These are phyloP conservation scores for Lordiphosa clarofinis DNA, from an alignment of 1,140 invertebrate species.

Conservation along the genomic window DNA sequence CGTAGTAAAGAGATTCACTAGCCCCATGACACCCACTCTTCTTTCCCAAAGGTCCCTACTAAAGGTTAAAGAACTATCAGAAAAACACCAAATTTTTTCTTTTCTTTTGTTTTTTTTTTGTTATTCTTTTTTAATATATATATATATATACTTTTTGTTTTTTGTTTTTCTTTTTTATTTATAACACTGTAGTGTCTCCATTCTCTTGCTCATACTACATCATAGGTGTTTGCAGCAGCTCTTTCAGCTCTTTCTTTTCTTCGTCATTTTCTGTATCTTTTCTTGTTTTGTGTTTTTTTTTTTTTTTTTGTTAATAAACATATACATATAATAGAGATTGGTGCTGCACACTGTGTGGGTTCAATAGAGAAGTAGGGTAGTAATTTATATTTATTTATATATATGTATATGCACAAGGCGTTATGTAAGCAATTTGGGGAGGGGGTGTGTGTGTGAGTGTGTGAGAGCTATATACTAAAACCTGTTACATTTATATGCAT, in stretches of 20 bases:
- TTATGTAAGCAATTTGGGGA: constrained; percentile 5
- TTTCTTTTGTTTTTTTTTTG: constrained; percentile 7
- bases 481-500: constrained; percentile 18
- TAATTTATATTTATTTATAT: constrained; percentile 5
- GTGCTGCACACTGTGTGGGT: constrained; percentile 5
- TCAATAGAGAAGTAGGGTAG: constrained; percentile 1
- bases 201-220: constrained; percentile 11
- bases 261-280: constrained; percentile 5
- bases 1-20: too few relatives aligned
- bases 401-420: constrained; percentile 17
- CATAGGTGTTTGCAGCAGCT: constrained; percentile 5
- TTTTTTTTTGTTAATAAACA: constrained; percentile 3
- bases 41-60: too few relatives aligned
- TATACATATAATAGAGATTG: constrained; percentile 13
- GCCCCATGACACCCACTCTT: too few relatives aligned
- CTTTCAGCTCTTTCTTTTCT: constrained; percentile 8
- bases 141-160: constrained; percentile 24
- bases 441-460: constrained; percentile 4
- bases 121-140: constrained; percentile 32
- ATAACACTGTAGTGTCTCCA: constrained; percentile 43
- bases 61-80: too few relatives aligned
- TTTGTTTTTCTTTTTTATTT: constrained; percentile 36
- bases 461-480: constrained; percentile 7
- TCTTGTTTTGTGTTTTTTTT: neutral
- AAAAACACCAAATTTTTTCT: too few relatives aligned